phyloP scores from a whole-genome alignment of 2,113 vertebrate genomes.

The Alces alces region DNA sequence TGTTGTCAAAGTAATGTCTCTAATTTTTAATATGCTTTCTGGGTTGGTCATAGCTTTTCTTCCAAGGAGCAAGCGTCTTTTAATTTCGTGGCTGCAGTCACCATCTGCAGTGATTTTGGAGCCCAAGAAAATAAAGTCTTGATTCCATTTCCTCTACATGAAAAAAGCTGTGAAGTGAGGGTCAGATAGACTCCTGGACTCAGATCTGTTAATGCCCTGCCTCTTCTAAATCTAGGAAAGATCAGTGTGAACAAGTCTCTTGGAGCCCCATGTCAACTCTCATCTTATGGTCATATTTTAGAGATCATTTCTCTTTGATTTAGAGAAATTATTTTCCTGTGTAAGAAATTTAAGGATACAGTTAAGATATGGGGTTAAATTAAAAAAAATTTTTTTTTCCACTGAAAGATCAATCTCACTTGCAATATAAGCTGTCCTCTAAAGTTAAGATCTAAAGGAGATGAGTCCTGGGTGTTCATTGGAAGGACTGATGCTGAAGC shows the following conservation, averaged over 20 bases:
- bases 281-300: background rate
- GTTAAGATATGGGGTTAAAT: background rate
- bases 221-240: background rate
- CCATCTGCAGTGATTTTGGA: background rate
- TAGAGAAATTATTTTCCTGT: background rate
- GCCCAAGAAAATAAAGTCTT: background rate
- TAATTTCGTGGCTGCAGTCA: background rate
- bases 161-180: background rate
- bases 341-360: conserved; percentile 4
- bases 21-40: background rate
- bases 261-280: background rate
- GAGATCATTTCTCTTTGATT: background rate
- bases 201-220: background rate
- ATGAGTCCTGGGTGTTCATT: too few species aligned
- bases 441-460: background rate
- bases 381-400: background rate
- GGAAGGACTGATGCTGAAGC: too few species aligned
- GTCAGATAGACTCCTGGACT: background rate
- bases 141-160: background rate
- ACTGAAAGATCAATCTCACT: conserved; percentile 19
- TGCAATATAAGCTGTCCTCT: background rate
- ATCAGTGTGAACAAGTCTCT: background rate
- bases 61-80: background rate
- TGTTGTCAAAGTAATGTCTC: background rate
- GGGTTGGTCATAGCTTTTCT: background rate